These are phyloP conservation scores for Pyrgilauda ruficollis DNA, from an alignment of 2,113 vertebrate species.

Conservation along the genomic window DNA sequence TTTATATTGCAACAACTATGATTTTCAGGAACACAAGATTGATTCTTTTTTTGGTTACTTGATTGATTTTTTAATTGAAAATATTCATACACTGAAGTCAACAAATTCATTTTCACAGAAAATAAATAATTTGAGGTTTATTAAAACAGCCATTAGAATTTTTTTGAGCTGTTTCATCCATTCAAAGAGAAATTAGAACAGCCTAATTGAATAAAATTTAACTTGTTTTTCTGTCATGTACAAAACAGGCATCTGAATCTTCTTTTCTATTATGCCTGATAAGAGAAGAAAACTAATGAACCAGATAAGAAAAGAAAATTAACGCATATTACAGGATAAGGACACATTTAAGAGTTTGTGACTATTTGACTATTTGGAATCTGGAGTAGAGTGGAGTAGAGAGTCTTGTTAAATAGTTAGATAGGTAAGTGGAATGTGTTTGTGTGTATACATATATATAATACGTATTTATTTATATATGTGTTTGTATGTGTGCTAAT, in stretches of 20 bases:
- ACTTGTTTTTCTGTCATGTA: background rate
- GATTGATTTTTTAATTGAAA: background rate
- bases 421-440: background rate
- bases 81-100: background rate
- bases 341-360: background rate
- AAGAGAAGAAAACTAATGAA: background rate
- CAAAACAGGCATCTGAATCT: background rate
- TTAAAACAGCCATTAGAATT: background rate
- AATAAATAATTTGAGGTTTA: background rate
- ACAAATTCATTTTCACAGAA: background rate
- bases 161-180: background rate
- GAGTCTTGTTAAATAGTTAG: background rate
- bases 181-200: background rate
- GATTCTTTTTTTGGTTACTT: accelerated
- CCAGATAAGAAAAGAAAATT: background rate
- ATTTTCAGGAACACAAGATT: background rate
- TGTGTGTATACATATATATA: background rate
- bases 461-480: no score
- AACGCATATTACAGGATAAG: background rate
- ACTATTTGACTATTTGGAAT: background rate
- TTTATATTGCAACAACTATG: background rate
- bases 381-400: background rate
- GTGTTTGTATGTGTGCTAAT: background rate
- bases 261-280: background rate
- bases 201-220: background rate